phyloP scores from a whole-genome alignment of 2,113 vertebrate species.

The Ranitomeya variabilis region DNA sequence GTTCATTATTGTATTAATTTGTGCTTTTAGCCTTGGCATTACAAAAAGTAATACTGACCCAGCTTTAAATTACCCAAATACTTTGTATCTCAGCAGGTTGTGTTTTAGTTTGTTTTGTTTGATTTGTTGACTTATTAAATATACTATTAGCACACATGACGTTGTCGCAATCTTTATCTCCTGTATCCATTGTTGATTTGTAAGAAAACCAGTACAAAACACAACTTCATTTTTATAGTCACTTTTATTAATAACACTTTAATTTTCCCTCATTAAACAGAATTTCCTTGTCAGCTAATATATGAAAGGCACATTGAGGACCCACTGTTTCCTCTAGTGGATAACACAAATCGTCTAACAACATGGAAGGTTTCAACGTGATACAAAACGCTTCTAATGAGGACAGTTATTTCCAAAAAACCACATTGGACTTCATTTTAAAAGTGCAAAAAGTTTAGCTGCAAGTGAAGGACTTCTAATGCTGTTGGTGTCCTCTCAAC shows the following conservation, averaged over 20 bases:
- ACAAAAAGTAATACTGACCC: not conserved
- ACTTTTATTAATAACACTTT: constrained; percentile 24
- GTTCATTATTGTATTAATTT: not conserved
- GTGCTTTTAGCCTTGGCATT: not conserved
- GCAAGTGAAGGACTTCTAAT: too few species aligned
- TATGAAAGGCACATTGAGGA: constrained; percentile 26
- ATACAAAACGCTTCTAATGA: too few species aligned
- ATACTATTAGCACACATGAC: not conserved
- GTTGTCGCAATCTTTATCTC: not conserved
- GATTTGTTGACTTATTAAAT: not conserved
- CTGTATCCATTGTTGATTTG: not conserved
- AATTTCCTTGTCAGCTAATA: not conserved
- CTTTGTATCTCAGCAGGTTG: not conserved
- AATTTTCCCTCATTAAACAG: not conserved
- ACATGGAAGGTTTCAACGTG: not conserved
- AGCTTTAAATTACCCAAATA: not conserved
- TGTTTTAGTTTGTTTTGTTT: not conserved
- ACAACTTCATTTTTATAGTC: not conserved
- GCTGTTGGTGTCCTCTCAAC: too few species aligned
- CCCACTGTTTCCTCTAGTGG: not conserved
- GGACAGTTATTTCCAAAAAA: not conserved
- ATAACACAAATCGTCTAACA: not conserved
- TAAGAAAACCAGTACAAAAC: not conserved
- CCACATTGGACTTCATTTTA: not conserved
- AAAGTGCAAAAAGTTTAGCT: not conserved